phyloP scores from a whole-genome alignment of 2,113 vertebrate genomes.

The Narcine bancroftii region DNA sequence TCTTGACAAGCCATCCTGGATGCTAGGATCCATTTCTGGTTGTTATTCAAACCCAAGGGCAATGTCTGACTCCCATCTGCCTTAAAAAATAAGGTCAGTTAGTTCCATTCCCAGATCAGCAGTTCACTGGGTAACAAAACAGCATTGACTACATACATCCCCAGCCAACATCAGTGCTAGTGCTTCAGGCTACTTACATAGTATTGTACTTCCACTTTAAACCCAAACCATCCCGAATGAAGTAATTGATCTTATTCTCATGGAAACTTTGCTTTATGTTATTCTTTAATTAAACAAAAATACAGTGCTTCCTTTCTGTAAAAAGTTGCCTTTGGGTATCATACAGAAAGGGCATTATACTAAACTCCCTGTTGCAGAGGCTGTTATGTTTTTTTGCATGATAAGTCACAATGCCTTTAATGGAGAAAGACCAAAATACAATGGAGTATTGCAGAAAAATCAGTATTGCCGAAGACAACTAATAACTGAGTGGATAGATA shows the following conservation, averaged over 20 bases:
- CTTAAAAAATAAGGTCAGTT: slow-evolving; percentile 25
- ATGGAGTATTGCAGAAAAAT: not conserved
- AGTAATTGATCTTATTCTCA: not conserved
- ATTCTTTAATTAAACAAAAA: not conserved
- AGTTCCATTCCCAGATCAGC: slow-evolving; percentile 22
- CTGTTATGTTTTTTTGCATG: not conserved
- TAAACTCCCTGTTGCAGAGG: not conserved
- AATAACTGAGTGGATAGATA: not conserved
- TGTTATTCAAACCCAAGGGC: slow-evolving; percentile 27
- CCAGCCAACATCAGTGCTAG: not conserved
- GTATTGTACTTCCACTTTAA: not conserved
- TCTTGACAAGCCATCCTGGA: not conserved
- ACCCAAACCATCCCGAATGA: not conserved
- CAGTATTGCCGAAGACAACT: not conserved
- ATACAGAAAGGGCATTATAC: not conserved
- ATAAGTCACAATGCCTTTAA: not conserved
- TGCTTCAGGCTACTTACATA: slow-evolving; percentile 14
- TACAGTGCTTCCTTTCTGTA: not conserved
- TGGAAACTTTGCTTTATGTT: not conserved
- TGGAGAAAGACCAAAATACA: not conserved
- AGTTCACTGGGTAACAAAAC: slow-evolving; percentile 26
- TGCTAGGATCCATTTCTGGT: not conserved
- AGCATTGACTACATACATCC: not conserved
- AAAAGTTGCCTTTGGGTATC: not conserved
- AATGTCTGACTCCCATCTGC: slow-evolving; percentile 22